Base-by-base conservation (phyloP, 2,888 invertebrate species). In the Agapetus fuscipes region DNA sequence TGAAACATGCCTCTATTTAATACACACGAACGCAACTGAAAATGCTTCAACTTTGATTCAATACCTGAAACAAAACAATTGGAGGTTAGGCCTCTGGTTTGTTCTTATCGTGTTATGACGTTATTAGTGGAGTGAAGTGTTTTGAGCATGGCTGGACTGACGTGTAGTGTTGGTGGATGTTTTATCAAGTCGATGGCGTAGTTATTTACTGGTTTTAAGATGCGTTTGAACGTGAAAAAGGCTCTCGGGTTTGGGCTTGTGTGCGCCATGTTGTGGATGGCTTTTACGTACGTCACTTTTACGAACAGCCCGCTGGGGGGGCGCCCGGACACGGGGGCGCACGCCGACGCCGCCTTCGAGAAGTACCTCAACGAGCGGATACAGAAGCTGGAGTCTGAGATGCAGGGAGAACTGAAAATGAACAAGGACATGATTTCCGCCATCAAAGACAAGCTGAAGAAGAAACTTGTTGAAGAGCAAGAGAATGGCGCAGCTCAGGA, bases 211-310 rank as follows among this genome's bases (percentile, higher is more conserved):
- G n/a, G n/a, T n/a, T n/a, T n/a, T n/a, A 64, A 56, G 53, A 68
- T 68, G 68, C 62, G 68, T 50, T 37, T 64, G n/a, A 64, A 65
- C 50, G 43, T 61, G 28, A 56, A 57, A 41, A 66, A 60, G 54
- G 39, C 64, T 27, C 50, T 57, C 3, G 35, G 60, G 27, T 48
- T 56, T 3, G 49, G 56, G 26, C 51, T 53, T 10, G 41, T 57
- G 11, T 40, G 57, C 5, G 45, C 56, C 2, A 44, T 61, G 34
- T 37, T 66, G 38, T 66, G 66, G 62, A 12, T 42, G 26, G 34
- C 40, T 11, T 44, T 47, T 36, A 47, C 44, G n/a, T 47, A 45
- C 26, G 36, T 47, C n/a, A 34, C 44, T 3, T 37, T 47, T 31
- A 38, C 44, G 15, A 34, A 39, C 25, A 37, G 44, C 26, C 47